These are phyloP conservation scores for Brienomyrus brachyistius DNA, from an alignment of 2,113 vertebrate genomes.

Conservation along the genomic window DNA sequence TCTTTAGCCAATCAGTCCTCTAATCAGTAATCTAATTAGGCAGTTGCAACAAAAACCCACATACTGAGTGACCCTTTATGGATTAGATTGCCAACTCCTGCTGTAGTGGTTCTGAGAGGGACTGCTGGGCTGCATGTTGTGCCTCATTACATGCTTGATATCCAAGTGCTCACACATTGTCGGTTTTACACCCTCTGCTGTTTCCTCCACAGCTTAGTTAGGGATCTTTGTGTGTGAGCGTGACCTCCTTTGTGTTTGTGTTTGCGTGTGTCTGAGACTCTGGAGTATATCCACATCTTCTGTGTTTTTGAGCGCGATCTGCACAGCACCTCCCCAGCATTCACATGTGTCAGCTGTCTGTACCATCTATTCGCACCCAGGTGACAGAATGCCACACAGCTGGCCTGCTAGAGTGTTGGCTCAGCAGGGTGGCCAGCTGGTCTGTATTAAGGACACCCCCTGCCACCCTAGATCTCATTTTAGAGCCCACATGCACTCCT, in stretches of 20 bases:
- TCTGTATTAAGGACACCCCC: neutral
- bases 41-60: too few relatives aligned
- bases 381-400: slow-evolving; percentile 1
- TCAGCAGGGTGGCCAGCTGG: neutral
- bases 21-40: too few relatives aligned
- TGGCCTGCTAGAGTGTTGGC: neutral
- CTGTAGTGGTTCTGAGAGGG: slow-evolving; percentile 30
- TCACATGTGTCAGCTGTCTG: neutral
- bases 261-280: neutral
- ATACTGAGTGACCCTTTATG: too few relatives aligned
- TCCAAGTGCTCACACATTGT: slow-evolving; percentile 5
- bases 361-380: slow-evolving; percentile 7
- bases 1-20: too few relatives aligned
- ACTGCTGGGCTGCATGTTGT: slow-evolving; percentile 26
- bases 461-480: neutral
- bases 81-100: too few relatives aligned
- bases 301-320: neutral
- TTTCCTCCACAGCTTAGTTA: neutral
- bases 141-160: slow-evolving; percentile 31
- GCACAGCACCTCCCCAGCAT: neutral
- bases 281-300: neutral
- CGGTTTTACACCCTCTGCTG: slow-evolving; percentile 16
- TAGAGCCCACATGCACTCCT: neutral
- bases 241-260: neutral
- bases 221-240: neutral